These are phyloP conservation scores for Todiramphus chloris DNA, from an alignment of 2,113 vertebrate species.

Conservation along the genomic window DNA sequence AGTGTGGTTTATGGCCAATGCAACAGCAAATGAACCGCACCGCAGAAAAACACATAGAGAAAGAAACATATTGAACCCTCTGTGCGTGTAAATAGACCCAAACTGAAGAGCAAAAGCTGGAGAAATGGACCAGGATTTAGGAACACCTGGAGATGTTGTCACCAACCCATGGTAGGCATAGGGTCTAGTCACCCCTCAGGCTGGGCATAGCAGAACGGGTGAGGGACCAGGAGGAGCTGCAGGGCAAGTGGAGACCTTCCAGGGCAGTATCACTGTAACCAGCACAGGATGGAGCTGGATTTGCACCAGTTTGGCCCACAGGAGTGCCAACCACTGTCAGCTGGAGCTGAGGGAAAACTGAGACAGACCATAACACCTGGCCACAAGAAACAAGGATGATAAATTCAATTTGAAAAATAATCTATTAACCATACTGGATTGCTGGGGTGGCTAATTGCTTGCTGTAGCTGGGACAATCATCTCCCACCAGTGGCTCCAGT, in stretches of 20 bases:
- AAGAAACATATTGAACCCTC: neutral
- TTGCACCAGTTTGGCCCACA: neutral
- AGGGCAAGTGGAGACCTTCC: neutral
- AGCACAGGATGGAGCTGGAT: neutral
- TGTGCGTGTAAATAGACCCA: neutral
- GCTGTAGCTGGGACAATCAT: rapidly evolving
- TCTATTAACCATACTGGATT: rapidly evolving
- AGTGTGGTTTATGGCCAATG: neutral
- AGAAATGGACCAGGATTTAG: neutral
- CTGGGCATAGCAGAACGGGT: neutral
- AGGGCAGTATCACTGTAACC: neutral
- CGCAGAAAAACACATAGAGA: neutral
- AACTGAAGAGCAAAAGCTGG: neutral
- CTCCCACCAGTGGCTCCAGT: neutral
- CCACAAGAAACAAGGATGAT: neutral
- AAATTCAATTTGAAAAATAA: neutral
- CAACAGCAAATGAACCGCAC: neutral
- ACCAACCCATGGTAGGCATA: neutral
- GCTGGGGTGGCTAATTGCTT: neutral
- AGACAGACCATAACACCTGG: neutral
- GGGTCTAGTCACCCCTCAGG: neutral
- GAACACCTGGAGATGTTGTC: neutral
- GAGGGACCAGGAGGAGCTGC: neutral
- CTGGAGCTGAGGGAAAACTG: neutral
- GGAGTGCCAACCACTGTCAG: neutral